A percentile compares a stretch with the other conserved stretches of the same genome.
phyloP scores from a whole-genome alignment of 1,140 invertebrate species.

The Neomicropteryx cornuta region DNA sequence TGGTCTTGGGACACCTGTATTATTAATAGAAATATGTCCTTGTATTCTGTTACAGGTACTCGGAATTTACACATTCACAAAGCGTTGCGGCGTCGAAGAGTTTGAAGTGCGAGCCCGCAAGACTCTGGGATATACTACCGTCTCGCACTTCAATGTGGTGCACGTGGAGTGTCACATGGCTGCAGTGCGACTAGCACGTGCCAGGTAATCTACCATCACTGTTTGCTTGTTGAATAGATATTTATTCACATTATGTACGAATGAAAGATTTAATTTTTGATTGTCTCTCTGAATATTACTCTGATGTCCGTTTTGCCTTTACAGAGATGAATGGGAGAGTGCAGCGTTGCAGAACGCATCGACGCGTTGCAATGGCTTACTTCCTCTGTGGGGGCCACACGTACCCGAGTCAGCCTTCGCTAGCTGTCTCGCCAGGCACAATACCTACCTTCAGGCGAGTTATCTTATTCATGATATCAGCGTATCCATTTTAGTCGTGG shows the following conservation, averaged over 20 bases:
- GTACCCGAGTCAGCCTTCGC: slow-evolving; percentile 93
- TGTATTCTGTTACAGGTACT: too few relatives aligned
- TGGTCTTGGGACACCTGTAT: too few relatives aligned
- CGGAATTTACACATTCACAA: slow-evolving; percentile 95
- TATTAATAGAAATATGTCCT: too few relatives aligned
- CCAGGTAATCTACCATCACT: slow-evolving; percentile 36
- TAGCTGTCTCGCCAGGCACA: slow-evolving; percentile 82
- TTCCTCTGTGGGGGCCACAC: slow-evolving; percentile 93
- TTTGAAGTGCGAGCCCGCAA: slow-evolving; percentile 78
- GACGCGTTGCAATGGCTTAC: slow-evolving; percentile 90
- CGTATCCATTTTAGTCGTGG: too few relatives aligned
- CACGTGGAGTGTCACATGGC: slow-evolving; percentile 97
- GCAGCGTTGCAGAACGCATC: slow-evolving; percentile 96
- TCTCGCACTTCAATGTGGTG: slow-evolving; percentile 97
- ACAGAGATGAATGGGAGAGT: slow-evolving; percentile 93
- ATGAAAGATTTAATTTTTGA: slow-evolving; percentile 1
- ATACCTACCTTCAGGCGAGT: slow-evolving; percentile 69
- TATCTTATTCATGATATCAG: slow-evolving; percentile 14
- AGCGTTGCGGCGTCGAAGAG: slow-evolving; percentile 90
- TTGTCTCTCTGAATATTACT: slow-evolving; percentile 1
- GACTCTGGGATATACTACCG: slow-evolving; percentile 81
- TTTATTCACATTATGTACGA: too few relatives aligned
- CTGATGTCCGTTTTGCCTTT: not conserved
- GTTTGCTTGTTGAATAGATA: too few relatives aligned
- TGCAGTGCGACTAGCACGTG: slow-evolving; percentile 66